Evolutionary conservation across 2,113 vertebrate genomes (phyloP).

Genomic region (Otus sunia): DNA sequence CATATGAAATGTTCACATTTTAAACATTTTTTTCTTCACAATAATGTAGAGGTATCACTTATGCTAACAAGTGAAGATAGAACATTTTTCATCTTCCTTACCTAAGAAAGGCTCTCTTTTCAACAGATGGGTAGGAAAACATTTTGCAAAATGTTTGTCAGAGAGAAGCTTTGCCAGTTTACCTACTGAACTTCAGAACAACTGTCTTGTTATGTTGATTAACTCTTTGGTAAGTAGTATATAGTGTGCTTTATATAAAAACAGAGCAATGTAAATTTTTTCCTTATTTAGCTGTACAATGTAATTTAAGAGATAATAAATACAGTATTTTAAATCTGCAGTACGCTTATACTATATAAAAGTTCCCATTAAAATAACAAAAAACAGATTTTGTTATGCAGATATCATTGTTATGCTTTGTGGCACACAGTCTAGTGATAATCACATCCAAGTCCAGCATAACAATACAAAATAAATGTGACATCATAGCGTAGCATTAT

Average conservation of each 20-base stretch:
- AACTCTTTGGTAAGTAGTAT: slow-evolving; percentile 84
- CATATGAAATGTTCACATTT: background rate
- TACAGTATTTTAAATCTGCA: background rate
- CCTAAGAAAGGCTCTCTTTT: slow-evolving; percentile 40
- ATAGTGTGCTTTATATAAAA: background rate
- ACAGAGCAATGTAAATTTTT: background rate
- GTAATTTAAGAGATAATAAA: background rate
- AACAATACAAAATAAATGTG: background rate
- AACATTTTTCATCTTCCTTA: slow-evolving; percentile 7
- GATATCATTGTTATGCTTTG: background rate
- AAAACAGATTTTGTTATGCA: background rate
- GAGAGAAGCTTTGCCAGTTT: slow-evolving; percentile 89
- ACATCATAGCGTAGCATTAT: background rate
- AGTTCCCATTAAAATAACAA: background rate
- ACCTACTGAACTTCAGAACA: slow-evolving; percentile 85
- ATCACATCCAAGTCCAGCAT: background rate
- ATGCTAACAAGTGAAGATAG: background rate
- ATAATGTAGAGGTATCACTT: background rate
- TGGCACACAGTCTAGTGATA: background rate
- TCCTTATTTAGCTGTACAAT: background rate
- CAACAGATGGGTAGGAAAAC: slow-evolving; percentile 87
- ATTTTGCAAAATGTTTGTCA: slow-evolving; percentile 91
- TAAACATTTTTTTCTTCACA: background rate
- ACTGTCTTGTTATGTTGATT: slow-evolving; percentile 80
- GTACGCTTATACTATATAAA: background rate